Evolutionary conservation across 2,797 vertebrate genomes (phyloP), one percentile per base, ranked within the genome.

Genomic region (Heteromormyrus szaboi): DNA sequence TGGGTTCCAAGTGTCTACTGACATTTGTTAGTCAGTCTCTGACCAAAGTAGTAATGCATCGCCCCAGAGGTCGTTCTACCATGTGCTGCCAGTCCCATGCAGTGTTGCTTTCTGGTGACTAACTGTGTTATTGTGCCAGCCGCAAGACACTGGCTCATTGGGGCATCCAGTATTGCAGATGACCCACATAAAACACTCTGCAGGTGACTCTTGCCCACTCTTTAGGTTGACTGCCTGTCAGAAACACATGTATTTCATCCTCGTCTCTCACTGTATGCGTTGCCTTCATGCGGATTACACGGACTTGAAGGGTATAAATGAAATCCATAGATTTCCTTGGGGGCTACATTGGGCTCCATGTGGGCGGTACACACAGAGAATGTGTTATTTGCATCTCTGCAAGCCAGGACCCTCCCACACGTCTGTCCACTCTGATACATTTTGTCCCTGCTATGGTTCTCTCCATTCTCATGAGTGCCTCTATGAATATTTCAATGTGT

Each of bases 321-420:
- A 33, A 87, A 87, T 87, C 41, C 41, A 86, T 85, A 14, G 84
- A 85, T 86, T 86, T 86, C 85, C 50, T 37, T 14, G 85, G 17
- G 2, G 84, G 48, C 83, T 85, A 50, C 83, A 86, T 86, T 56
- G 25, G 50, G 19, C 37, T 51, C 53, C 54, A n/a, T 19, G 56
- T 44, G 86, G 86, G 53, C 1, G 41, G 54, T 46, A 25, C 14
- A 46, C 86, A 6, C n/a, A 25, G 53, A n/a, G 56, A 65, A 19
- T 2, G 56, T 41, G 53, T 65, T 87, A 87, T 87, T 65, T 87
- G 53, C 53, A 17, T 87, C 19, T 44, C 4, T 22, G 56, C 19
- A 2, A 65, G 56, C 53, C 29, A 46, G 25, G 33, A 46, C 33
- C 33, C 53, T 44, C 86, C 86, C 37, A 87, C 53, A 59, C 9